Evolutionary conservation across 2,113 vertebrate genomes (phyloP).

Genomic region (Mastomys natalensis): DNA sequence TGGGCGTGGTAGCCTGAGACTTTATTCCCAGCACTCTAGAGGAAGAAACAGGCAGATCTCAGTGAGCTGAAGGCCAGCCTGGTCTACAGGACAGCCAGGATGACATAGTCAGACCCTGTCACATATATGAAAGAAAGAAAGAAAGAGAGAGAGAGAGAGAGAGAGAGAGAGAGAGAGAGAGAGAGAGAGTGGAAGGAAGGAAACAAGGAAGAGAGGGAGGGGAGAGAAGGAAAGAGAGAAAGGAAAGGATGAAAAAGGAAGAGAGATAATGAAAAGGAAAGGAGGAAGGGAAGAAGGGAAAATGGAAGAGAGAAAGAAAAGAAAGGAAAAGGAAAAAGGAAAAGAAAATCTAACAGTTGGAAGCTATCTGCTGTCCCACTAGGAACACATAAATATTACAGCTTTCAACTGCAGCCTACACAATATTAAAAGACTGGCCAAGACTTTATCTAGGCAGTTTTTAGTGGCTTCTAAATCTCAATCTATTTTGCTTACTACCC

Average conservation of each 20-base stretch:
- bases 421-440: neutral
- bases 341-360: neutral
- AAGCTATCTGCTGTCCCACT: neutral
- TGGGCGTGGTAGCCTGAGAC: neutral
- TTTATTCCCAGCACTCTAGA: neutral
- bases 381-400: neutral
- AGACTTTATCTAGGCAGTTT: neutral
- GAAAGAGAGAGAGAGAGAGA: neutral
- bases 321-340: neutral
- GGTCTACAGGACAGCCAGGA: neutral
- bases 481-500: constrained; percentile 28
- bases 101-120: too few species aligned
- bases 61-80: neutral
- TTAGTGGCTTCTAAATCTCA: constrained; percentile 11
- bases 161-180: too few species aligned
- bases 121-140: neutral
- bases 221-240: accelerated
- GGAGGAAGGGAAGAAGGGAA: accelerated
- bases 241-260: accelerated
- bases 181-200: accelerated
- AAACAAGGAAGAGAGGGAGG: too few species aligned
- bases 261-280: too few species aligned
- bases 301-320: too few species aligned
- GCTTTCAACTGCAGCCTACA: neutral
- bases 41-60: neutral